Evolutionary conservation across 2,888 invertebrate genomes (phyloP).

Genomic region (Dorcus hopei): DNA sequence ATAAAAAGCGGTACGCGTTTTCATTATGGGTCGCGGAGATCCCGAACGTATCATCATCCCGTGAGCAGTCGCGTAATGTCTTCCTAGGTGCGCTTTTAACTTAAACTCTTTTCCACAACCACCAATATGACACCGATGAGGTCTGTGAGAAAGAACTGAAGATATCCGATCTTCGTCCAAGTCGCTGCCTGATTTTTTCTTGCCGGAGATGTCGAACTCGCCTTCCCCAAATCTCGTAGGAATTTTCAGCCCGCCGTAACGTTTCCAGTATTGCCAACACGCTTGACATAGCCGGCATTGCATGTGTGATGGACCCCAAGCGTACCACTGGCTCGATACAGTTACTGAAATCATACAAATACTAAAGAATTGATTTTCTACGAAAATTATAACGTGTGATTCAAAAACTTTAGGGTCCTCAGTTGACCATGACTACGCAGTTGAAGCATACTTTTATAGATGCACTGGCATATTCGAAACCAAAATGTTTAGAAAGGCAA

Average conservation of each 20-base stretch:
- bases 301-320: constrained; percentile 92
- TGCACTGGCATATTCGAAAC: too few species aligned
- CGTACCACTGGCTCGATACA: constrained; percentile 88
- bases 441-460: too few species aligned
- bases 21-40: constrained; percentile 91
- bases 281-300: constrained; percentile 88
- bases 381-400: background rate
- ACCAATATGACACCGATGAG: constrained; percentile 85
- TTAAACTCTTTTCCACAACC: constrained; percentile 96
- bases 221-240: constrained; percentile 56
- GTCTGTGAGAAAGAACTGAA: constrained; percentile 63
- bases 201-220: constrained; percentile 49
- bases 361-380: too few species aligned
- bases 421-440: too few species aligned
- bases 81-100: constrained; percentile 87
- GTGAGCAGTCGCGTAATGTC: constrained; percentile 92
- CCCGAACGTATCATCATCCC: constrained; percentile 71
- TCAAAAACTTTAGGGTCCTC: background rate
- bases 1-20: constrained; percentile 95
- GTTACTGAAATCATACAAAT: constrained; percentile 54
- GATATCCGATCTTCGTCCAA: constrained; percentile 53
- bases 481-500: too few species aligned
- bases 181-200: constrained; percentile 48
- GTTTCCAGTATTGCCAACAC: constrained; percentile 99
- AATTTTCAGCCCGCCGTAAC: constrained; percentile 93